Evolutionary conservation across 2,113 vertebrate genomes (phyloP).

Genomic region (Promerops cafer): DNA sequence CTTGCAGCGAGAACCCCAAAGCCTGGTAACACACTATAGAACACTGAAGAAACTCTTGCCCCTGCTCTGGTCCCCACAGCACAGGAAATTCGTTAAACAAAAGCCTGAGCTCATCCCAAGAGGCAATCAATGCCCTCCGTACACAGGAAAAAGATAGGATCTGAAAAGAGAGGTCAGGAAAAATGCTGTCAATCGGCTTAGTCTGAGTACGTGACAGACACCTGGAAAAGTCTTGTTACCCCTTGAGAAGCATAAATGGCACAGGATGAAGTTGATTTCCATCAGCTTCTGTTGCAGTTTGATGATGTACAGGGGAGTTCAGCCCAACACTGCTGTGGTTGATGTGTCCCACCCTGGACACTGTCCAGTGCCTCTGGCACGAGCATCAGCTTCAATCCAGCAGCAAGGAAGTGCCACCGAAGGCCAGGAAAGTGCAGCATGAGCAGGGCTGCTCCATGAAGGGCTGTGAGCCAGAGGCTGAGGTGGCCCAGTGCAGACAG

Average conservation of each 20-base stretch:
- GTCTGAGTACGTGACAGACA: background rate
- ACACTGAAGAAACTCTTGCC: background rate
- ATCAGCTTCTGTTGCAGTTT: background rate
- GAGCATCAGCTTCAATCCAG: rapidly evolving
- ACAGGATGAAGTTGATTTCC: background rate
- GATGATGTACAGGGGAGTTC: background rate
- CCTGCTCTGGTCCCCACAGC: background rate
- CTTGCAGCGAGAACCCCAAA: background rate
- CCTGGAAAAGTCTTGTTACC: background rate
- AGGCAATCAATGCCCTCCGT: background rate
- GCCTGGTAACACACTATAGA: background rate
- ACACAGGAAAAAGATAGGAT: background rate
- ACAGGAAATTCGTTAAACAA: background rate
- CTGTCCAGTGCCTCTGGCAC: background rate
- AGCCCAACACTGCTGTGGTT: background rate
- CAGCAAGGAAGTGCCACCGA: background rate
- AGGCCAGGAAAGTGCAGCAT: background rate
- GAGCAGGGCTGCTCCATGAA: background rate
- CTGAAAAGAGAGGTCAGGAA: background rate
- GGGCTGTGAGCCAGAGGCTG: rapidly evolving
- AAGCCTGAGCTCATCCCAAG: constrained; percentile 1
- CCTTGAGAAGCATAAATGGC: background rate
- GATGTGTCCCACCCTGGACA: background rate
- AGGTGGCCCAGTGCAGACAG: background rate
- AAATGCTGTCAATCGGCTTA: background rate